A percentile compares a stretch with the other conserved stretches of the same genome.
Conservation (phyloP, 2,797 vertebrate genomes). For the Leptatherina wallacei region DNA sequence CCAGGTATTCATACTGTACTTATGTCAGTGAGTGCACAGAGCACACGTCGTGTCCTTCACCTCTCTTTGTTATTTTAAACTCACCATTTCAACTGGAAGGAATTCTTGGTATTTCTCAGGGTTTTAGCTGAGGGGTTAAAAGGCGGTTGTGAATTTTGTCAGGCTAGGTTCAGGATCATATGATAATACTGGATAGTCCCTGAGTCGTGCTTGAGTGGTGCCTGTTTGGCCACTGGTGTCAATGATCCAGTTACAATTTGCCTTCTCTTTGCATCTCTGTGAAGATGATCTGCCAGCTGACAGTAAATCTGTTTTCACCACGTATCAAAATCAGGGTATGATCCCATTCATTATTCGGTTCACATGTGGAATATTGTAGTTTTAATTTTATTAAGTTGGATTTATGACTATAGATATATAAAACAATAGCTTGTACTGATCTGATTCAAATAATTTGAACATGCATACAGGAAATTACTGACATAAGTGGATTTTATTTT, state of each 20-base stretch:
- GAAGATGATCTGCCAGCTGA: constrained; percentile 73
- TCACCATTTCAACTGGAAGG: constrained; percentile 51
- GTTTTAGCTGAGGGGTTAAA: constrained; percentile 61
- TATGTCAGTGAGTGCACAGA: constrained; percentile 17
- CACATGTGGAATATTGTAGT: constrained; percentile 16
- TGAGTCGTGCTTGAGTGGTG: constrained; percentile 41
- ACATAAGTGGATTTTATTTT: background rate
- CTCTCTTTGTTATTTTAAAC: constrained; percentile 57
- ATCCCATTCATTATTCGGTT: constrained; percentile 33
- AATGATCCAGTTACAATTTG: constrained; percentile 78
- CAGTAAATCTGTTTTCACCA: constrained; percentile 57
- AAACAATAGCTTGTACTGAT: constrained; percentile 10
- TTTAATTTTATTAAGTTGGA: constrained; percentile 17
- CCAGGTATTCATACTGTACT: constrained; percentile 33
- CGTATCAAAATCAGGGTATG: constrained; percentile 55
- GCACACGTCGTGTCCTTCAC: constrained; percentile 38
- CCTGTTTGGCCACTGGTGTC: constrained; percentile 65
- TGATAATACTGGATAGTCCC: constrained; percentile 54
- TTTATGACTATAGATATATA: constrained; percentile 17
- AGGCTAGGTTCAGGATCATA: constrained; percentile 61
- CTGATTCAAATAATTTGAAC: background rate
- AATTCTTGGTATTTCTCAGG: constrained; percentile 67
- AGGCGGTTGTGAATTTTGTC: constrained; percentile 62
- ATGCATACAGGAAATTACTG: background rate
- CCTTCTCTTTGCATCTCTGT: constrained; percentile 65